A percentile compares a stretch with the other conserved stretches of the same genome.
phyloP scores from a whole-genome alignment of 1,140 invertebrate species.

The Saccostrea cuccullata region DNA sequence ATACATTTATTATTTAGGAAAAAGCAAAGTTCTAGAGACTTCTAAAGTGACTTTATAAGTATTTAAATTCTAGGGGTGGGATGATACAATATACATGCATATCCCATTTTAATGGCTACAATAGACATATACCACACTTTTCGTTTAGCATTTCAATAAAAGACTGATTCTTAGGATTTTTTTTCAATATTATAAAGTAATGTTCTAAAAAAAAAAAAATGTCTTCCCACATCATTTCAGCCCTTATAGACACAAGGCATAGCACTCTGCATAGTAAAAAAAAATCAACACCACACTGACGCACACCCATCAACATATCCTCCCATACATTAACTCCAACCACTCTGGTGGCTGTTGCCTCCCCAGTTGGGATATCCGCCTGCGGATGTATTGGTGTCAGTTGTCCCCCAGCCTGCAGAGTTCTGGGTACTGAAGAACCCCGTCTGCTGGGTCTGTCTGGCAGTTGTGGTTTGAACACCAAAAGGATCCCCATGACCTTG shows the following conservation, averaged over 20 bases:
- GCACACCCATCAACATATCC: not conserved
- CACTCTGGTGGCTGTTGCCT: slow-evolving; percentile 48
- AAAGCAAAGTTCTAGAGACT: not conserved
- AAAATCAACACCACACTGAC: not conserved
- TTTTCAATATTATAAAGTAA: no score
- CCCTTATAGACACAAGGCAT: not conserved
- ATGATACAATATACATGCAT: no score
- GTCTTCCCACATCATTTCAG: no score
- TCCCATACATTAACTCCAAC: slow-evolving; percentile 45
- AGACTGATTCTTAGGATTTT: no score
- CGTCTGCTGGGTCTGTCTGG: slow-evolving; percentile 35
- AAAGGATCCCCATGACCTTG: slow-evolving; percentile 46
- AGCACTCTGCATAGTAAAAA: slow-evolving; percentile 29
- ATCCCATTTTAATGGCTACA: no score
- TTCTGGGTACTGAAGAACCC: slow-evolving; percentile 47
- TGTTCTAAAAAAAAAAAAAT: no score
- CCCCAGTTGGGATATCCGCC: slow-evolving; percentile 52
- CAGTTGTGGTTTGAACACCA: slow-evolving; percentile 41
- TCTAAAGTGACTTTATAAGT: not conserved
- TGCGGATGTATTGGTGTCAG: slow-evolving; percentile 42
- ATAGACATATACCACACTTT: no score
- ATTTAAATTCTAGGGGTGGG: no score
- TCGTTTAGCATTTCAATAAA: no score
- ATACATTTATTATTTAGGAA: not conserved
- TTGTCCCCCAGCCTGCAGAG: slow-evolving; percentile 39